Percentiles rank a stretch among this genome's conserved stretches.
Conservation (phyloP, 2,888 invertebrate species). For the Parnassius glacialis region DNA sequence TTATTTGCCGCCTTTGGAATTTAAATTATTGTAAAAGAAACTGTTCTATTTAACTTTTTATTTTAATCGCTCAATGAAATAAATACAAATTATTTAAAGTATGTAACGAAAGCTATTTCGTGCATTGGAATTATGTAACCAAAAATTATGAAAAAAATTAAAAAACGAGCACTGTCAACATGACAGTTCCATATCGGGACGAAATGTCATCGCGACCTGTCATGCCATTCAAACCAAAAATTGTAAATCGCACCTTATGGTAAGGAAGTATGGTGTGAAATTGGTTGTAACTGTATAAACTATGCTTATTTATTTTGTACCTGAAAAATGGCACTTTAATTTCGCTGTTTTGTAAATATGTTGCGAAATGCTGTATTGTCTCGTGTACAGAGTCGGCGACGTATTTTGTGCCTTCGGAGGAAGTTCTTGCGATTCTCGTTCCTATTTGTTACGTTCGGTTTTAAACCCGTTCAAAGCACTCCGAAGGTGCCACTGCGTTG, state of each 20-base stretch:
- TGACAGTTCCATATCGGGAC: slow-evolving; percentile 7
- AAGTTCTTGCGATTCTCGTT: slow-evolving; percentile 16
- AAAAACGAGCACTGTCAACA: slow-evolving; percentile 12
- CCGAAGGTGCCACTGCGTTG: slow-evolving; percentile 16
- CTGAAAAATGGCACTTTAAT: slow-evolving; percentile 41
- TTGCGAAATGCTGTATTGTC: slow-evolving; percentile 11
- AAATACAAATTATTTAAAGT: not conserved
- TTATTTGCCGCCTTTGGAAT: not conserved
- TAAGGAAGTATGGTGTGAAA: slow-evolving; percentile 13
- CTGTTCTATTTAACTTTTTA: not conserved
- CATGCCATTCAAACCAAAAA: slow-evolving; percentile 9
- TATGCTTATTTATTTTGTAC: slow-evolving; percentile 36
- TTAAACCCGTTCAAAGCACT: slow-evolving; percentile 6
- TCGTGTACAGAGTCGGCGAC: slow-evolving; percentile 12
- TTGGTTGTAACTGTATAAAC: slow-evolving; percentile 25
- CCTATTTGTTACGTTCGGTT: slow-evolving; percentile 12
- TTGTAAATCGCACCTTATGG: slow-evolving; percentile 14
- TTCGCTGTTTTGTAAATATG: slow-evolving; percentile 36
- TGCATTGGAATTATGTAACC: slow-evolving; percentile 1
- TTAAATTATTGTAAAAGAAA: not conserved
- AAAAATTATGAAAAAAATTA: not conserved
- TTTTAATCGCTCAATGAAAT: not conserved
- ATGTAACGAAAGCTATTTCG: not conserved
- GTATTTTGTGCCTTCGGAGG: slow-evolving; percentile 15
- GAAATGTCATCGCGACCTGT: slow-evolving; percentile 3